Conservation (phyloP, 2,113 vertebrate genomes). For the Callaeas wilsoni region DNA sequence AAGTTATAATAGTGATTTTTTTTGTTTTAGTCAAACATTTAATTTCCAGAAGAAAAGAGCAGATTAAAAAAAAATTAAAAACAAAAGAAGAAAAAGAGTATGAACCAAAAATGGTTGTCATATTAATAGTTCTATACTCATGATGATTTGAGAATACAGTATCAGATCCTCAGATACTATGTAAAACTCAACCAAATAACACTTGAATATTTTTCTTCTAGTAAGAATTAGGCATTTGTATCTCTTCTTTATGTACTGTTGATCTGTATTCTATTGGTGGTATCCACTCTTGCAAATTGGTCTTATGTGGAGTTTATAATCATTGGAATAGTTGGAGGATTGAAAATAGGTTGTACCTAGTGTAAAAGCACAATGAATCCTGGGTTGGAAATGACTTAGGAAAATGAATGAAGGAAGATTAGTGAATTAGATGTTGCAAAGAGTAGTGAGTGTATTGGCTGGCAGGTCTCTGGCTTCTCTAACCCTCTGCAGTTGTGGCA, state of each 20-base stretch:
- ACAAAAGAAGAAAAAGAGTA: not conserved
- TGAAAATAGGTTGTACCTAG: not conserved
- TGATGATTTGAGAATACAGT: not conserved
- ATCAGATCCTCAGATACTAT: not conserved
- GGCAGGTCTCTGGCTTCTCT: not conserved
- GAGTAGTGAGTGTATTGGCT: not conserved
- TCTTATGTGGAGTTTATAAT: not conserved
- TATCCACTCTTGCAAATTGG: not conserved
- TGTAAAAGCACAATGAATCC: not conserved
- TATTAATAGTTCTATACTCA: not conserved
- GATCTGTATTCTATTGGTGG: not conserved
- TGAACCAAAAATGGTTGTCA: not conserved
- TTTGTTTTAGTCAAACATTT: not conserved
- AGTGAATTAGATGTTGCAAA: not conserved
- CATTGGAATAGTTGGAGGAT: not conserved
- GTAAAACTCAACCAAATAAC: not conserved
- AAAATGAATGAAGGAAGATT: not conserved
- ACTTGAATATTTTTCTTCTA: not conserved
- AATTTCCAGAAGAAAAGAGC: not conserved
- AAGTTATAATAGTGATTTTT: too few relatives aligned
- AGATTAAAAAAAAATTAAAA: not conserved
- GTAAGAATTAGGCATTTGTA: not conserved
- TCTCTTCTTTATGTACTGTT: not conserved
- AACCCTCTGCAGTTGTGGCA: not conserved
- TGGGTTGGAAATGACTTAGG: not conserved